phyloP scores from a whole-genome alignment of 1,140 invertebrate species.

The Galendromus occidentalis region DNA sequence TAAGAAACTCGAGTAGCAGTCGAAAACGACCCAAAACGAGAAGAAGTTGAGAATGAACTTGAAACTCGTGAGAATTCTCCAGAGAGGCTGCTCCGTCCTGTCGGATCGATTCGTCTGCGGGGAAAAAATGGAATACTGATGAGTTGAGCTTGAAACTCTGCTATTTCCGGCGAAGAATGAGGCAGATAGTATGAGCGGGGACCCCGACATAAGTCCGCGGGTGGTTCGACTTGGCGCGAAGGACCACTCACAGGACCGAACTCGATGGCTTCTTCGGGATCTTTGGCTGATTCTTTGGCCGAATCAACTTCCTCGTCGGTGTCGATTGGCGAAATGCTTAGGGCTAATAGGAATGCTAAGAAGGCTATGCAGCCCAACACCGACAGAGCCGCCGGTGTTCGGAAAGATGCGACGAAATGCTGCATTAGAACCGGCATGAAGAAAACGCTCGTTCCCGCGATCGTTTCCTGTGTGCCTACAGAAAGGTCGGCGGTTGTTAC shows the following conservation, averaged over 20 bases:
- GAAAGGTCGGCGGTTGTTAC: too few species aligned
- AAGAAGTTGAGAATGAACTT: not conserved
- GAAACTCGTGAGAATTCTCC: not conserved
- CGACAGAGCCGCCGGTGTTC: not conserved
- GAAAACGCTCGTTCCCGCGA: not conserved
- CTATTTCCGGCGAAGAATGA: too few species aligned
- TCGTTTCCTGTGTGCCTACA: constrained; percentile 1
- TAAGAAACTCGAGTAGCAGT: not conserved
- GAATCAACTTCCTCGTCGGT: too few species aligned
- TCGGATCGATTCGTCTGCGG: not conserved
- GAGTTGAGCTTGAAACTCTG: too few species aligned
- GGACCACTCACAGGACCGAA: too few species aligned
- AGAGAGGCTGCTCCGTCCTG: not conserved
- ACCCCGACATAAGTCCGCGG: too few species aligned
- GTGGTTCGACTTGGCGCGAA: too few species aligned
- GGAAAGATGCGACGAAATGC: not conserved
- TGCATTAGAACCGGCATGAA: constrained; percentile 6
- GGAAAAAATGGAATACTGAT: too few species aligned
- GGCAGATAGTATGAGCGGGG: too few species aligned
- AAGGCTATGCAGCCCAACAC: not conserved
- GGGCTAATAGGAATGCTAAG: not conserved
- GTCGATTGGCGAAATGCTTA: too few species aligned
- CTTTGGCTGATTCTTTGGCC: too few species aligned
- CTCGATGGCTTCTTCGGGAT: too few species aligned
- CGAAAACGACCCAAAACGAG: not conserved